Conservation (phyloP, 2,888 invertebrate genomes). For the Flabesymbios commensalis region DNA sequence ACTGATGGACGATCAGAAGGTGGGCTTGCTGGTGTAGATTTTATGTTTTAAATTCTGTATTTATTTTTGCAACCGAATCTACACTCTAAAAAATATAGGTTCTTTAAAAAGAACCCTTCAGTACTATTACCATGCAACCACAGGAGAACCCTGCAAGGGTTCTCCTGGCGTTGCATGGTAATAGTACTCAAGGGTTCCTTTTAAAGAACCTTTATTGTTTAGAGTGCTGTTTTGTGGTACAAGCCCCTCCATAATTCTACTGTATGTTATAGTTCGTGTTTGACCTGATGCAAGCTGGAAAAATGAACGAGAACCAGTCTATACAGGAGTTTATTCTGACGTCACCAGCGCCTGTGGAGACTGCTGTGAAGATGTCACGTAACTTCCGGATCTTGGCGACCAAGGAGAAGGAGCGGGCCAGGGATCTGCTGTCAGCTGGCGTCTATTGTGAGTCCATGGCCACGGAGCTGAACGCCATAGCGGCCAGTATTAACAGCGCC, state of each 20-base stretch:
- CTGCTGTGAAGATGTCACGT: constrained; percentile 95
- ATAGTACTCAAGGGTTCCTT: too few relatives aligned
- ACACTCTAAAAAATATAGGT: too few relatives aligned
- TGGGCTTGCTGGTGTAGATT: constrained; percentile 44
- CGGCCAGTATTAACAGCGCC: constrained; percentile 92
- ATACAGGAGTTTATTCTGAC: constrained; percentile 96
- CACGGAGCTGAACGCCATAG: constrained; percentile 89
- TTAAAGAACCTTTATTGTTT: neutral
- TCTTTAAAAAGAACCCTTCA: too few relatives aligned
- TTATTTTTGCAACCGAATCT: too few relatives aligned
- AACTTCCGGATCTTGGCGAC: constrained; percentile 74
- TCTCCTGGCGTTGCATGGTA: too few relatives aligned
- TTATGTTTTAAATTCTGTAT: too few relatives aligned
- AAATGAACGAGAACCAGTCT: constrained; percentile 87
- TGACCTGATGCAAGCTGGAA: constrained; percentile 97
- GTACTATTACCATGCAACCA: too few relatives aligned
- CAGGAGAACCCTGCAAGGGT: too few relatives aligned
- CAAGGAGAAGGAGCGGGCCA: constrained; percentile 96
- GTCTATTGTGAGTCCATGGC: constrained; percentile 98
- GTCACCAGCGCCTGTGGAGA: constrained; percentile 99
- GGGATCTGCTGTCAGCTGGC: constrained; percentile 86
- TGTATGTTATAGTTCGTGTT: constrained; percentile 77
- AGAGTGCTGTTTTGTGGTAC: neutral
- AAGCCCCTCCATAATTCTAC: neutral
- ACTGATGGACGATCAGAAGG: constrained; percentile 94